Conservation (phyloP, 2,797 vertebrate genomes). For the Gymnocypris eckloni region DNA sequence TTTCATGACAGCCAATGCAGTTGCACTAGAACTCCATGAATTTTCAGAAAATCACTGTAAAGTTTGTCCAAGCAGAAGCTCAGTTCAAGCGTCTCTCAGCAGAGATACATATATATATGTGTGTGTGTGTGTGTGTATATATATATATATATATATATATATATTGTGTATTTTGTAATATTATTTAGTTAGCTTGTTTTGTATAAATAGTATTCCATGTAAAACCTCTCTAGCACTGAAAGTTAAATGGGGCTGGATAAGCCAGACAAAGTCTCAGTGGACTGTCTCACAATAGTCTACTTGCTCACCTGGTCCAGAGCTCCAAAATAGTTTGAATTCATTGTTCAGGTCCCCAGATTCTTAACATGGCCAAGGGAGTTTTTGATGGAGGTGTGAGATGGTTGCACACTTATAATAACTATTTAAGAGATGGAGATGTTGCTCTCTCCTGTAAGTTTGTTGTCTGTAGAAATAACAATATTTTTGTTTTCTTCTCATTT, state of each 20-base stretch:
- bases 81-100: neutral
- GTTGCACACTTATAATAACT: neutral
- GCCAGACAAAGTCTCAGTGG: neutral
- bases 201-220: neutral
- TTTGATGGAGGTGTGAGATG: neutral
- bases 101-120: neutral
- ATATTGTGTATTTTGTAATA: too few relatives aligned
- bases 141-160: too few relatives aligned
- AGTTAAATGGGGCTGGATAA: neutral
- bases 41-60: neutral
- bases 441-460: neutral
- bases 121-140: too few relatives aligned
- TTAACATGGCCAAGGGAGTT: neutral
- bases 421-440: neutral
- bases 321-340: neutral
- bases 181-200: neutral
- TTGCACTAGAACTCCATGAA: neutral
- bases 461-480: neutral
- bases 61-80: neutral
- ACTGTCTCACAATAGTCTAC: neutral
- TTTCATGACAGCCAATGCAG: neutral
- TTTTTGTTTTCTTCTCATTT: neutral
- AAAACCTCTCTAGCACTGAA: neutral
- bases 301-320: neutral
- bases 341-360: neutral